Evolutionary conservation across 2,113 vertebrate species (phyloP).

Genomic region (Benitochromis conjunctus): DNA sequence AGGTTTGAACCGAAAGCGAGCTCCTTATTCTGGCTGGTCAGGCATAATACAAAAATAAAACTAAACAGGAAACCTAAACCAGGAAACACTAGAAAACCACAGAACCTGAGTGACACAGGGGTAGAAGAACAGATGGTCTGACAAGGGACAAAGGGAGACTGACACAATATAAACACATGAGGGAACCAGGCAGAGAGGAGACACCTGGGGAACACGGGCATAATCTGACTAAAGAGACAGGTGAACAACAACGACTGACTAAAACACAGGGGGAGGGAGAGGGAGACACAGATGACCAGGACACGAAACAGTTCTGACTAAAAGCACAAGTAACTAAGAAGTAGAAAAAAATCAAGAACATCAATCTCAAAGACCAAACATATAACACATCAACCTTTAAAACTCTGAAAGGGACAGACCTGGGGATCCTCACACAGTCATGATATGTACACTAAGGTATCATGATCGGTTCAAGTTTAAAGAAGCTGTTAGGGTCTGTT

Average conservation of each 20-base stretch:
- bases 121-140: background rate
- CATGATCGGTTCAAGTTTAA: background rate
- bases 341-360: background rate
- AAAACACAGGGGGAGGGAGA: background rate
- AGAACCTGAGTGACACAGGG: background rate
- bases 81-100: background rate
- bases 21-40: background rate
- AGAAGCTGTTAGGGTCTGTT: background rate
- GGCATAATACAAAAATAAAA: background rate
- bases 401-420: background rate
- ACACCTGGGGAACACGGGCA: background rate
- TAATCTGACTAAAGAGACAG: background rate
- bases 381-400: background rate
- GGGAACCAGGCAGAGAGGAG: background rate
- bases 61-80: background rate
- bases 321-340: background rate
- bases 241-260: background rate
- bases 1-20: background rate
- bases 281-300: fast-evolving
- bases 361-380: background rate
- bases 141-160: background rate
- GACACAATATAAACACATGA: background rate
- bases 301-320: background rate
- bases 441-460: background rate
- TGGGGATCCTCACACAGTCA: fast-evolving